These are phyloP conservation scores for Halcyon leucocephala DNA, from an alignment of 2,797 vertebrate species.

Conservation along the genomic window DNA sequence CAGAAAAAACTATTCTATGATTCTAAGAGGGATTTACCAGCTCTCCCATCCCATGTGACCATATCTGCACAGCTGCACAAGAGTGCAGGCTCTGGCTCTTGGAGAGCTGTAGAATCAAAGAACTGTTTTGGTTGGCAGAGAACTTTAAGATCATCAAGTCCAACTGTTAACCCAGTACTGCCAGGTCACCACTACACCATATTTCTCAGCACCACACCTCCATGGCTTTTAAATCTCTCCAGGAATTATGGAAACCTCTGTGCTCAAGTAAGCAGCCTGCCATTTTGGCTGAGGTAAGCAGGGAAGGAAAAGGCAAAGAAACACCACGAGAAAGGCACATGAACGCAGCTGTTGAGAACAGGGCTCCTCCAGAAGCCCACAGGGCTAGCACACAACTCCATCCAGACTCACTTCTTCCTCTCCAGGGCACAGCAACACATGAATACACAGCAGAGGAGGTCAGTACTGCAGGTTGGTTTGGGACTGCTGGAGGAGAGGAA, in stretches of 20 bases:
- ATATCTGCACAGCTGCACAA: too few relatives aligned
- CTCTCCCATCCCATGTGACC: neutral
- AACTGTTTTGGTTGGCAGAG: neutral
- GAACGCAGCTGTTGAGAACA: neutral
- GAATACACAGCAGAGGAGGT: fast-evolving
- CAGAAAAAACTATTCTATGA: too few relatives aligned
- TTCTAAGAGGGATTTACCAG: neutral
- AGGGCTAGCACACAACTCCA: neutral
- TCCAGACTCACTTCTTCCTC: neutral
- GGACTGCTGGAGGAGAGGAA: neutral
- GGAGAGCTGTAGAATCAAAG: neutral
- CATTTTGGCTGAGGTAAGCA: fast-evolving
- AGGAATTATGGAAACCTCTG: neutral
- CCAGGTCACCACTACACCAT: neutral
- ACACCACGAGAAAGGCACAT: fast-evolving
- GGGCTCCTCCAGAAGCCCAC: neutral
- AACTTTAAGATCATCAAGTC: neutral
- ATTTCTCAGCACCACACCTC: neutral
- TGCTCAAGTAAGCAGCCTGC: fast-evolving
- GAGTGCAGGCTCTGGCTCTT: neutral
- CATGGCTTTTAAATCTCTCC: neutral
- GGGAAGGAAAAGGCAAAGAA: neutral
- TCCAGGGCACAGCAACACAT: fast-evolving
- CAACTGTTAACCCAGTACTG: neutral
- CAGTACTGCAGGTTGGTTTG: fast-evolving